Conservation (phyloP, 2,888 invertebrate genomes). For the Clistopyga incitator region DNA sequence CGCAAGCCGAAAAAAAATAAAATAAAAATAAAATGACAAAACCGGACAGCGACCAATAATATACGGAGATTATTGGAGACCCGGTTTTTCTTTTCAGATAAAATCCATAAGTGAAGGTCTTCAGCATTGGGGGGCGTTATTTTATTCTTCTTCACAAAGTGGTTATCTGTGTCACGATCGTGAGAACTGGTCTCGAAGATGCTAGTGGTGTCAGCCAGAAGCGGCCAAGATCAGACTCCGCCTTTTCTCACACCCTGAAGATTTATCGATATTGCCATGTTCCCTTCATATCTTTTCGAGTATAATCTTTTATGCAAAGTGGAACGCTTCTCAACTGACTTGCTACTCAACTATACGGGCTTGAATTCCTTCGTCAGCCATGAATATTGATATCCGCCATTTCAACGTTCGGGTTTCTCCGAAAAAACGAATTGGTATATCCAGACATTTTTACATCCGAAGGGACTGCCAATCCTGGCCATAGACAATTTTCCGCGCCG, state of each 20-base stretch:
- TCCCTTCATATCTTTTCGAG: constrained; percentile 36
- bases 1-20: neutral
- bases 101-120: constrained; percentile 36
- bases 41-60: constrained; percentile 48
- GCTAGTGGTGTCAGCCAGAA: constrained; percentile 7
- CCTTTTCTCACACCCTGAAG: constrained; percentile 21
- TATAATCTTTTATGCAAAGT: constrained; percentile 62
- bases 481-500: constrained; percentile 13
- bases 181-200: constrained; percentile 11
- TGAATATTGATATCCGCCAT: constrained; percentile 61
- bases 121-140: constrained; percentile 14
- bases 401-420: constrained; percentile 16
- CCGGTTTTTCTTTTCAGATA: constrained; percentile 35
- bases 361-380: constrained; percentile 39
- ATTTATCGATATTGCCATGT: constrained; percentile 56
- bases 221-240: constrained; percentile 1
- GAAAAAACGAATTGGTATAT: neutral
- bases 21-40: no score
- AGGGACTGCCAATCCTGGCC: neutral
- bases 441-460: neutral
- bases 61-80: constrained; percentile 49
- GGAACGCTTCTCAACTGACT: constrained; percentile 51
- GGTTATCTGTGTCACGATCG: constrained; percentile 41
- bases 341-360: constrained; percentile 28
- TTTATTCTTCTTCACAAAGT: constrained; percentile 17